phyloP scores from a whole-genome alignment of 1,140 invertebrate genomes.

The Eueides isabella region DNA sequence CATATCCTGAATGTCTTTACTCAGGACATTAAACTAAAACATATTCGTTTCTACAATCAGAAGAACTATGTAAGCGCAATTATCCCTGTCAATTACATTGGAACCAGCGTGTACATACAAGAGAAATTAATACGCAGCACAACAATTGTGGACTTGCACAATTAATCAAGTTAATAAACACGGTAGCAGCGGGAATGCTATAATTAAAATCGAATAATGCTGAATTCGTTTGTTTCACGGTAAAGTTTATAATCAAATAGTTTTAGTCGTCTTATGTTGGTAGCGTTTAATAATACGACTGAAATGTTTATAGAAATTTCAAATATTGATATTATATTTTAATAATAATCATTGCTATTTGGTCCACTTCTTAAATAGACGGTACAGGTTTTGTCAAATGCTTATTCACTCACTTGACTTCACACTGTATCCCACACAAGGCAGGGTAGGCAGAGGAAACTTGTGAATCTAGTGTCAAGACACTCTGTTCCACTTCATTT shows the following conservation, averaged over 20 bases:
- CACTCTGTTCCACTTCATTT: too few relatives aligned
- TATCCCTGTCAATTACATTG: conserved; percentile 28
- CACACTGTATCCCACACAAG: too few relatives aligned
- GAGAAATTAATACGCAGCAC: conserved; percentile 20
- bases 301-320: neutral
- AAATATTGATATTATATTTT: too few relatives aligned
- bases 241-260: neutral
- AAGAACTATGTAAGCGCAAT: conserved; percentile 22
- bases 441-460: too few relatives aligned
- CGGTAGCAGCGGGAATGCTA: neutral
- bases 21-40: neutral
- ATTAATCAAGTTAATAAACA: conserved; percentile 28
- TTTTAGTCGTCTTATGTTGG: neutral
- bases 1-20: too few relatives aligned
- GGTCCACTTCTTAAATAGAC: too few relatives aligned
- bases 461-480: too few relatives aligned
- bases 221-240: neutral
- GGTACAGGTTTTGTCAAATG: too few relatives aligned
- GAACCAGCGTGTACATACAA: conserved; percentile 7
- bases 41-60: conserved; percentile 7
- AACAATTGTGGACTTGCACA: conserved; percentile 19
- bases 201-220: neutral
- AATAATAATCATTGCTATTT: too few relatives aligned
- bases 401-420: too few relatives aligned
- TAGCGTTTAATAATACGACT: neutral